These are phyloP conservation scores for Megaleporinus macrocephalus DNA, from an alignment of 2,113 vertebrate species.

Conservation along the genomic window DNA sequence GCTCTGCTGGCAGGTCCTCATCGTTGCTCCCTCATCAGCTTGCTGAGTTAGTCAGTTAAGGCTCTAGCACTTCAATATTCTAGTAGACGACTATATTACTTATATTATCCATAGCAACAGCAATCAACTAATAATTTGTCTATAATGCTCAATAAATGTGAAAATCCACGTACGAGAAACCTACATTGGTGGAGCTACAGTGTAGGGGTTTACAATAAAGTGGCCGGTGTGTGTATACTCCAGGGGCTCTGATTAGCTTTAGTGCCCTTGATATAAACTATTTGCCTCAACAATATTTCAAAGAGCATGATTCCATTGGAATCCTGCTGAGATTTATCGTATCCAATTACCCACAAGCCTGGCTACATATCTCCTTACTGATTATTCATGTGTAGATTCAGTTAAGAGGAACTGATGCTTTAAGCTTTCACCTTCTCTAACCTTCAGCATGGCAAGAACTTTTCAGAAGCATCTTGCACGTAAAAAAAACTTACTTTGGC, in stretches of 20 bases:
- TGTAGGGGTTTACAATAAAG: not conserved
- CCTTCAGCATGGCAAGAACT: constrained; percentile 10
- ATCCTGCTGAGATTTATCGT: constrained; percentile 6
- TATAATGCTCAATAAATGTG: too few species aligned
- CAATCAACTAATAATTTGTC: too few species aligned
- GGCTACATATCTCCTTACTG: constrained; percentile 10
- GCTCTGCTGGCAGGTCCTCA: too few species aligned
- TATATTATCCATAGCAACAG: too few species aligned
- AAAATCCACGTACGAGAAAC: too few species aligned
- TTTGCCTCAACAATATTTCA: constrained; percentile 8
- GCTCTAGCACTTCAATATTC: too few species aligned
- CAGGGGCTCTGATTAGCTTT: not conserved
- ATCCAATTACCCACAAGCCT: constrained; percentile 22
- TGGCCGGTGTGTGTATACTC: not conserved
- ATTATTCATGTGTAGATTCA: constrained; percentile 13
- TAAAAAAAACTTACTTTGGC: constrained; percentile 11
- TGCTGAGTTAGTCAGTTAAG: too few species aligned
- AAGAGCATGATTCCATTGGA: constrained; percentile 3
- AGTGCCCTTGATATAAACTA: not conserved
- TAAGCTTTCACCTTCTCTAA: constrained; percentile 9
- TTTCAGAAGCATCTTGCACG: constrained; percentile 11
- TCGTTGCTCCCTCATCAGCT: too few species aligned
- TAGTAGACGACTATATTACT: too few species aligned
- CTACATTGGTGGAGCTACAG: too few species aligned
- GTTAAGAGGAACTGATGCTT: not conserved